phyloP scores from a whole-genome alignment of 2,797 vertebrate genomes.

The Sparidentex hasta region DNA sequence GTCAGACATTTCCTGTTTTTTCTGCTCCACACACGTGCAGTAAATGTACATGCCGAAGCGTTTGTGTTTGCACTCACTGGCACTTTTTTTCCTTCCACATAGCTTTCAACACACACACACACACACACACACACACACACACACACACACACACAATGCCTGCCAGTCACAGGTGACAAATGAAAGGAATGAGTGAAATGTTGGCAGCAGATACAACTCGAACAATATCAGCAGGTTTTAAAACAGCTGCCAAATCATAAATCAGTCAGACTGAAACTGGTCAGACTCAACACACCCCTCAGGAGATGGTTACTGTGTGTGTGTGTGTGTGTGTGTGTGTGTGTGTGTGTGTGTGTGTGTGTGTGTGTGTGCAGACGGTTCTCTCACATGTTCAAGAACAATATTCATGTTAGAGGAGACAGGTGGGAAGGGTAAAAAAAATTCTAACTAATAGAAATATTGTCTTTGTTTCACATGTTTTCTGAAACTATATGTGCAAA shows the following conservation, averaged over 20 bases:
- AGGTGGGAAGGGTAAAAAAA: too few relatives aligned
- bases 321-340: too few relatives aligned
- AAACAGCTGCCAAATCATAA: not conserved
- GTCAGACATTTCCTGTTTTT: slow-evolving; percentile 41
- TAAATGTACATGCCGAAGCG: slow-evolving; percentile 12
- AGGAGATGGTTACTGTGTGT: too few relatives aligned
- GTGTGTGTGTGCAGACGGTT: not conserved
- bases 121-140: slow-evolving; percentile 9
- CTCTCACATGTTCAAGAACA: not conserved
- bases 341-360: slow-evolving; percentile 7
- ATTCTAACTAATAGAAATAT: too few relatives aligned
- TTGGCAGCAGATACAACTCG: not conserved
- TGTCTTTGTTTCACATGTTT: too few relatives aligned
- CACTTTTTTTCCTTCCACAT: slow-evolving; percentile 3
- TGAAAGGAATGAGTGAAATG: slow-evolving; percentile 67
- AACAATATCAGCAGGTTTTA: slow-evolving; percentile 25
- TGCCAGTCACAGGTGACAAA: slow-evolving; percentile 26
- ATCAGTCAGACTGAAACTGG: not conserved
- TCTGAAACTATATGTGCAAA: too few relatives aligned
- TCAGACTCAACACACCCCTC: not conserved
- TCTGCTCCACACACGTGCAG: slow-evolving; percentile 12
- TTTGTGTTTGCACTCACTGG: slow-evolving; percentile 2
- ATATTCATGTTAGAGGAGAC: too few relatives aligned
- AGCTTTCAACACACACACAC: not conserved
- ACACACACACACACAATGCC: slow-evolving; percentile 1